A percentile compares a stretch with the other conserved stretches of the same genome.
These are phyloP conservation scores for Macrotrachela quadricornifera DNA, from an alignment of 1,140 invertebrate species.

Conservation along the genomic window DNA sequence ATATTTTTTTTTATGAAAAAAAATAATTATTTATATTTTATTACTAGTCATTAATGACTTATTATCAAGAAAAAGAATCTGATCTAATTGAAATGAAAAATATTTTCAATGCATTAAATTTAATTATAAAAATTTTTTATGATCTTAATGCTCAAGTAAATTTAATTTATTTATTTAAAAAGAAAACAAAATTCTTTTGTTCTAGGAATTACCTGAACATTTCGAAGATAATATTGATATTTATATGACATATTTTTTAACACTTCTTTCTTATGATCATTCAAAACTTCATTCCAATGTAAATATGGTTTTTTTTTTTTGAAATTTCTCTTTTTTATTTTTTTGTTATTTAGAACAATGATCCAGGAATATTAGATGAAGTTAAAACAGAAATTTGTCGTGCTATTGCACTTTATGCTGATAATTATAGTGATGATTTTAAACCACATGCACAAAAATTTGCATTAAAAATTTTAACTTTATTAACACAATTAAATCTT, in stretches of 20 bases:
- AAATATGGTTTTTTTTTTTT: no score
- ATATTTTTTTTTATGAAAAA: no score
- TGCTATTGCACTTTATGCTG: slow-evolving; percentile 74
- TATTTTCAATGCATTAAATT: slow-evolving; percentile 64
- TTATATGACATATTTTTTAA: slow-evolving; percentile 78
- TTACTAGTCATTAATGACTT: no score
- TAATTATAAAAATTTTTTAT: slow-evolving; percentile 87
- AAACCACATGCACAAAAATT: slow-evolving; percentile 60
- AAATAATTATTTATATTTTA: no score
- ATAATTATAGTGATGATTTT: slow-evolving; percentile 95
- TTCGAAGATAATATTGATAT: slow-evolving; percentile 86
- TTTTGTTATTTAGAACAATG: slow-evolving; percentile 49
- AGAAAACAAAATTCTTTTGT: no score
- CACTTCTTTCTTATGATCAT: slow-evolving; percentile 52
- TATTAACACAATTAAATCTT: slow-evolving; percentile 35
- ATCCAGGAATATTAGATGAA: slow-evolving; percentile 67
- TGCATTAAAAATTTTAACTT: slow-evolving; percentile 73
- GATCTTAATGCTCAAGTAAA: slow-evolving; percentile 56
- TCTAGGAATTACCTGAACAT: slow-evolving; percentile 77
- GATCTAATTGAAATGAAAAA: slow-evolving; percentile 59
- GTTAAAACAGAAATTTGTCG: slow-evolving; percentile 83
- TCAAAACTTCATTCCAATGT: slow-evolving; percentile 35
- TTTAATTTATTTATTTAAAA: no score
- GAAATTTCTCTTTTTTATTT: no score
- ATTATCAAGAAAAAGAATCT: slow-evolving; percentile 42